A percentile compares a stretch with the other conserved stretches of the same genome.
These are phyloP conservation scores for Falco biarmicus DNA, from an alignment of 2,797 vertebrate genomes.

Conservation along the genomic window DNA sequence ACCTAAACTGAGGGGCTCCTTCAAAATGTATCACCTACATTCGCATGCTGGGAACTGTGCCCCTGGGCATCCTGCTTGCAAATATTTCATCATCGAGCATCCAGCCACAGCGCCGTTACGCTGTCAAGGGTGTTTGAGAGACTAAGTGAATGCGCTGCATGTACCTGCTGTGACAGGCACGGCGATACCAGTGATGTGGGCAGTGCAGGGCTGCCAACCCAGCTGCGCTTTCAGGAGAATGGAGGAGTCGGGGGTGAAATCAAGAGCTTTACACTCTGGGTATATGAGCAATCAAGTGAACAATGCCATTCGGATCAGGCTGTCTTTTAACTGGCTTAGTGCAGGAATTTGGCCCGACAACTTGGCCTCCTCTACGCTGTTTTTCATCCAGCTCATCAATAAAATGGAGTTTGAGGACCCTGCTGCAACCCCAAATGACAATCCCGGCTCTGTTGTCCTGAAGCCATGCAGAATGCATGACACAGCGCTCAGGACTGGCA, in stretches of 20 bases:
- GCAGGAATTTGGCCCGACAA: neutral
- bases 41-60: neutral
- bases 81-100: neutral
- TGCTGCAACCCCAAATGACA: neutral
- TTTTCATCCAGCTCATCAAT: neutral
- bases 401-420: neutral
- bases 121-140: neutral
- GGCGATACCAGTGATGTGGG: neutral
- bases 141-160: neutral
- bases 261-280: neutral
- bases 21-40: neutral
- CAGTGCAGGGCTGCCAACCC: neutral
- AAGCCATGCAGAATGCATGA: neutral
- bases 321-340: neutral
- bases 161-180: slow-evolving; percentile 10
- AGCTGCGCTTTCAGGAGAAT: neutral
- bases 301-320: neutral
- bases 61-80: neutral
- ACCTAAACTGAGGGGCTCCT: neutral
- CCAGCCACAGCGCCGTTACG: neutral
- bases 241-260: neutral
- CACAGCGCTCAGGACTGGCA: neutral
- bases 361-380: neutral
- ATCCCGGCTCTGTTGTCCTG: rapidly evolving
- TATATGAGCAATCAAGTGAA: neutral